These are phyloP conservation scores for Eledona agricola DNA, from an alignment of 2,888 invertebrate species.

Conservation along the genomic window DNA sequence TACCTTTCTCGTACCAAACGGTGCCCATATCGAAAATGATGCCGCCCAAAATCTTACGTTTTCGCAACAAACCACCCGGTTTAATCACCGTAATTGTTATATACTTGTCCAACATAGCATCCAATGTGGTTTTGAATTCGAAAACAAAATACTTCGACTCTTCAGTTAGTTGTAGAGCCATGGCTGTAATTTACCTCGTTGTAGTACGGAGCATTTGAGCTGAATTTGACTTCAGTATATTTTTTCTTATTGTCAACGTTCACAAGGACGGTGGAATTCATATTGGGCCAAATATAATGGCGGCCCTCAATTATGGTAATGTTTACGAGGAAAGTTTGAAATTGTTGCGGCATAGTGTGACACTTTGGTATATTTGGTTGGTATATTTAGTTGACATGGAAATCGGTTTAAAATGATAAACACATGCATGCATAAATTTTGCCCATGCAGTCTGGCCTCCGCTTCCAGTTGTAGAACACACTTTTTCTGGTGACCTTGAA, in stretches of 20 bases:
- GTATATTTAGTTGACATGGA: no score
- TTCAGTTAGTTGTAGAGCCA: constrained; percentile 16
- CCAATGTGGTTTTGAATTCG: constrained; percentile 68
- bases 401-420: no score
- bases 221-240: constrained; percentile 67
- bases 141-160: constrained; percentile 76
- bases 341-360: constrained; percentile 46
- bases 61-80: constrained; percentile 59
- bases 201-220: constrained; percentile 71
- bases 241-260: constrained; percentile 70
- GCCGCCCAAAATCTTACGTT: constrained; percentile 68
- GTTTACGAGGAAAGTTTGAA: constrained; percentile 68
- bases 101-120: constrained; percentile 67
- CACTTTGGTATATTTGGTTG: no score
- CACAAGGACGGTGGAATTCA: constrained; percentile 71
- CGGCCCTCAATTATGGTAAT: constrained; percentile 74
- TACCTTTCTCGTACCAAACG: constrained; percentile 66
- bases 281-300: constrained; percentile 65
- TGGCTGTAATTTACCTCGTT: constrained; percentile 68
- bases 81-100: constrained; percentile 68
- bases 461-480: no score
- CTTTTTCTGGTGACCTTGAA: no score
- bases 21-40: constrained; percentile 72
- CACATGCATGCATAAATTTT: no score
- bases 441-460: no score